These are phyloP conservation scores for Dipodomys stephensi DNA, from an alignment of 2,113 vertebrate genomes.

Conservation along the genomic window DNA sequence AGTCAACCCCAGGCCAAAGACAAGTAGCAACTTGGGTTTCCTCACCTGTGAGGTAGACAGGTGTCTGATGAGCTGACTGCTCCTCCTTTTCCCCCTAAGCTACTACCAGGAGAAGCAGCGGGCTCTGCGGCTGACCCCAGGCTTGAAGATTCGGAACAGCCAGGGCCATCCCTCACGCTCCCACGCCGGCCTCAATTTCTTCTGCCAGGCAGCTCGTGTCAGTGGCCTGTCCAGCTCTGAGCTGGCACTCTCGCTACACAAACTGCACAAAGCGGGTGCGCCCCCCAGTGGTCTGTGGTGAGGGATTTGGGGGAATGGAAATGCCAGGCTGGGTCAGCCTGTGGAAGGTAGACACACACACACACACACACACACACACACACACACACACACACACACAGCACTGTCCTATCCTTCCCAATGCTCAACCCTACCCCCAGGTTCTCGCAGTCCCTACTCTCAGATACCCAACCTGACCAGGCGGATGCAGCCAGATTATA, in stretches of 20 bases:
- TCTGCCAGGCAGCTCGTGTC: slow-evolving; percentile 59
- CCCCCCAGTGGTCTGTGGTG: background rate
- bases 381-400: background rate
- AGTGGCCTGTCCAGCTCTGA: slow-evolving; percentile 26
- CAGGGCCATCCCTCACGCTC: background rate
- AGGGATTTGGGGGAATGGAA: background rate
- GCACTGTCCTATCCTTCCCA: background rate
- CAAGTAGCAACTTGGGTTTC: background rate
- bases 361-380: no score
- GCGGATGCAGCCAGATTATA: background rate
- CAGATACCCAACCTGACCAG: slow-evolving; percentile 55
- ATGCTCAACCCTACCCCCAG: background rate
- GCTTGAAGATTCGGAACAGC: background rate
- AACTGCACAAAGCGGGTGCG: background rate
- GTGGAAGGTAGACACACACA: background rate
- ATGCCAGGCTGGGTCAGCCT: rapidly evolving
- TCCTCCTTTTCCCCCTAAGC: slow-evolving; percentile 32
- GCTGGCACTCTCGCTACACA: slow-evolving; percentile 46
- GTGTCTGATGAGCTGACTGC: background rate
- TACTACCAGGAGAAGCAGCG: slow-evolving; percentile 57
- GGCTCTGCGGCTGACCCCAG: background rate
- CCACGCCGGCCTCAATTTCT: slow-evolving; percentile 38
- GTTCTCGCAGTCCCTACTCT: slow-evolving; percentile 43
- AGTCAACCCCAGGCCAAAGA: background rate
- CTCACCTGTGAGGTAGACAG: background rate